Evolutionary conservation across 2,113 vertebrate species (phyloP).

Genomic region (Caretta caretta): DNA sequence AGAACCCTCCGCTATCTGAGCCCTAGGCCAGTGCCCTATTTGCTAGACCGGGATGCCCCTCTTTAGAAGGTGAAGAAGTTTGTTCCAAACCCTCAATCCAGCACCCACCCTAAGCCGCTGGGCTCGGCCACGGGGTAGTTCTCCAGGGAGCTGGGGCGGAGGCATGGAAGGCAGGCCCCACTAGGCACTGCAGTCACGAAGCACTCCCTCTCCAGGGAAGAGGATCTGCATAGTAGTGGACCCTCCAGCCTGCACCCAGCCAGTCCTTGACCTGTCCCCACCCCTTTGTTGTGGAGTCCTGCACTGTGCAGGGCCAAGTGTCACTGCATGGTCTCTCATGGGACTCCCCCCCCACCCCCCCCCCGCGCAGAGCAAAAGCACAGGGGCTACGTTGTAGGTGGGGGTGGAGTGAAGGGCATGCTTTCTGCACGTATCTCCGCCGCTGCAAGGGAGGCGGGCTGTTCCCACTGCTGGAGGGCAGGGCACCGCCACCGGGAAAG

Average conservation of each 20-base stretch:
- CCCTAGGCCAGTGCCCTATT: neutral
- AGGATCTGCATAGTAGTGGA: neutral
- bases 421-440: neutral
- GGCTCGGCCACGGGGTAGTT: neutral
- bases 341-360: neutral
- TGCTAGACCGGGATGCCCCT: neutral
- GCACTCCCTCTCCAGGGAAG: neutral
- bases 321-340: accelerated
- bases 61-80: neutral
- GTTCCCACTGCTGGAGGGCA: accelerated
- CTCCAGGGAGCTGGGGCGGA: too few relatives aligned
- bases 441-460: neutral
- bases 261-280: neutral
- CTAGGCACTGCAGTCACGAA: neutral
- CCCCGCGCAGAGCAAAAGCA: neutral
- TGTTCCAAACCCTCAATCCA: neutral
- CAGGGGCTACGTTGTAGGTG: neutral
- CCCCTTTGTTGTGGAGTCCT: neutral
- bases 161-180: neutral
- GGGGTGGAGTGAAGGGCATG: neutral
- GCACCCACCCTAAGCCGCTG: neutral
- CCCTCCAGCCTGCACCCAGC: neutral
- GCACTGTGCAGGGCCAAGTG: neutral
- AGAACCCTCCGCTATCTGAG: neutral
- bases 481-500: neutral